These are phyloP conservation scores for Drosophila siamana DNA, from an alignment of 2,888 invertebrate species.

Conservation along the genomic window DNA sequence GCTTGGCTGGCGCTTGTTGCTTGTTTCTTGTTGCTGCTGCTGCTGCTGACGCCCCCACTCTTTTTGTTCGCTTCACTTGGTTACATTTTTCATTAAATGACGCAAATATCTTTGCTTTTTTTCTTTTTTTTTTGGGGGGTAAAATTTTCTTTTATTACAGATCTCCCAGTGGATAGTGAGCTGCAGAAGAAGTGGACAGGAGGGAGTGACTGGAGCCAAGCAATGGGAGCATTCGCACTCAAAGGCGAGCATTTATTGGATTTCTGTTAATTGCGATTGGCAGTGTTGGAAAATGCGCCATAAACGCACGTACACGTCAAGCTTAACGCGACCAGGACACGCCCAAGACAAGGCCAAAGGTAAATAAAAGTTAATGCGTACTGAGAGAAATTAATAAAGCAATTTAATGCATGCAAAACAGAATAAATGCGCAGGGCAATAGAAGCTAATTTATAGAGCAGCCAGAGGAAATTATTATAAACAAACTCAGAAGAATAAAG, in stretches of 20 bases:
- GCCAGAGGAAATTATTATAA: not conserved
- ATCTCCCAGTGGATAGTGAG: conserved; percentile 36
- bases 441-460: not conserved
- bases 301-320: conserved; percentile 50
- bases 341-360: conserved; percentile 45
- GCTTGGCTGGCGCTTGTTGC: conserved; percentile 26
- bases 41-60: conserved; percentile 21
- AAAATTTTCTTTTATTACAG: conserved; percentile 33
- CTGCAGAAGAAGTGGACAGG: not conserved
- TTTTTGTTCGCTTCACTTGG: conserved; percentile 40
- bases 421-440: not conserved
- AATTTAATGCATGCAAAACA: not conserved
- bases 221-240: conserved; percentile 20
- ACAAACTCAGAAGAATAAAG: not conserved
- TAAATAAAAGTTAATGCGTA: conserved; percentile 41
- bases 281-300: conserved; percentile 37
- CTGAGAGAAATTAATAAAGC: conserved; percentile 18
- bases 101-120: conserved; percentile 30
- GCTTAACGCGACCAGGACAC: conserved; percentile 52
- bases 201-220: conserved; percentile 19
- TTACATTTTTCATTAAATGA: conserved; percentile 72
- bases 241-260: conserved; percentile 58
- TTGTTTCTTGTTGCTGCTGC: conserved; percentile 25
- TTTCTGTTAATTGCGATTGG: conserved; percentile 68
- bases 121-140: conserved; percentile 12